A percentile compares a stretch with the other conserved stretches of the same genome.
Conservation (phyloP, 2,797 vertebrate species). For the Onychomys torridus region DNA sequence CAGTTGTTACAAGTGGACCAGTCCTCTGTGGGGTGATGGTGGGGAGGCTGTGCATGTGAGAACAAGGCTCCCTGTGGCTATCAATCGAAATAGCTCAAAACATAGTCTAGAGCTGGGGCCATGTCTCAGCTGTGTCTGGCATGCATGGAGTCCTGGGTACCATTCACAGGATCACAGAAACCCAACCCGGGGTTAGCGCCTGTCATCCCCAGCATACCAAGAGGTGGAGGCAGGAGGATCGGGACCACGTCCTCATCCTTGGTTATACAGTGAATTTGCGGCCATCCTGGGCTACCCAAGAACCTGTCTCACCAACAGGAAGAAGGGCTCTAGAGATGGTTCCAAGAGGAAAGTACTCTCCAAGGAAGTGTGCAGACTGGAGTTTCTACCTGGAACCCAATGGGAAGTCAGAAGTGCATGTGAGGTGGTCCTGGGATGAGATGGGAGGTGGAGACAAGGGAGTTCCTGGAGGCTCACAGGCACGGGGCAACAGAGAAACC, state of each 20-base stretch:
- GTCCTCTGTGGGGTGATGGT: no score
- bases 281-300: not conserved
- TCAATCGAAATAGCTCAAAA: not conserved
- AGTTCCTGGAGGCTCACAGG: not conserved
- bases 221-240: not conserved
- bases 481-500: not conserved
- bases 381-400: not conserved
- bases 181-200: not conserved
- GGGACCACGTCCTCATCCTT: not conserved
- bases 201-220: not conserved
- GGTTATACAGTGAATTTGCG: not conserved
- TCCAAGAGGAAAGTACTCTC: no score
- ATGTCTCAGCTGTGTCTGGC: not conserved
- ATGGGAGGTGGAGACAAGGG: not conserved
- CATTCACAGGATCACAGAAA: not conserved
- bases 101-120: not conserved
- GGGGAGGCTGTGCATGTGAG: no score
- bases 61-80: not conserved
- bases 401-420: no score
- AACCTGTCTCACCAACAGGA: not conserved
- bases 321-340: not conserved
- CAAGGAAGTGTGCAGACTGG: not conserved
- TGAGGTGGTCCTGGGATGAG: no score
- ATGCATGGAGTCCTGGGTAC: not conserved
- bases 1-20: not conserved